Conservation (phyloP, 35 echinoderm and acorn worm genomes). For the Amphiura filiformis region DNA sequence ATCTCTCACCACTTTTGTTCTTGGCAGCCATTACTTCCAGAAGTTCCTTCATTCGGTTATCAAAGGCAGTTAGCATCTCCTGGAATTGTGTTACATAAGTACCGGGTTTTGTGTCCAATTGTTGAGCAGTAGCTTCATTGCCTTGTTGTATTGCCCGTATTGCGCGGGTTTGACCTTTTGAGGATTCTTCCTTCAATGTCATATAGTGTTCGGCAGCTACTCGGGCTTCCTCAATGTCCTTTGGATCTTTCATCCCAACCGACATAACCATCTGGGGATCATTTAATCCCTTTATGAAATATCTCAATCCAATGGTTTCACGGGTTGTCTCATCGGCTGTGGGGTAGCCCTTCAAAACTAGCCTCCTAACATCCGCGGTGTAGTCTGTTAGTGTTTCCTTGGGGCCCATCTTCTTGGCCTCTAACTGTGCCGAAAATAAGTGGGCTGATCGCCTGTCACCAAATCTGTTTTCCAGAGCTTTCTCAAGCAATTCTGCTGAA, state of each 20-base stretch:
- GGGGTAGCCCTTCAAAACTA: conserved; percentile 33
- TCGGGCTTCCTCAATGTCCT: conserved; percentile 24
- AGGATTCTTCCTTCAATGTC: background rate
- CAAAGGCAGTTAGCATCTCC: background rate
- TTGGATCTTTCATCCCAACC: conserved; percentile 41
- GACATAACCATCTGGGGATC: conserved; percentile 42
- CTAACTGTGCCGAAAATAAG: conserved; percentile 13
- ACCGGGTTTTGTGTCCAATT: background rate
- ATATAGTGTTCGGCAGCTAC: conserved; percentile 13
- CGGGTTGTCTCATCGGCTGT: conserved; percentile 22
- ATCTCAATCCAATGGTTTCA: conserved; percentile 29
- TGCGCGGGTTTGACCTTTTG: background rate
- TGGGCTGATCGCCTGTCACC: background rate
- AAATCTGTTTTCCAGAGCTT: conserved; percentile 28
- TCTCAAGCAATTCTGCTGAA: background rate
- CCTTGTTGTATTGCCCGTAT: background rate
- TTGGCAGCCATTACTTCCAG: background rate
- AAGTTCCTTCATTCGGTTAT: background rate
- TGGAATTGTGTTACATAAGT: no score
- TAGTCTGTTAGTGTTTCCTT: conserved; percentile 42
- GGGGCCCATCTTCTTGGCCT: conserved; percentile 4
- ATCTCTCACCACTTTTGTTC: no score
- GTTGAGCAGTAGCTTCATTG: background rate
- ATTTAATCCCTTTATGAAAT: conserved; percentile 31
- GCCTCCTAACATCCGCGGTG: conserved; percentile 18